These are phyloP conservation scores for Elegia similella DNA, from an alignment of 2,888 invertebrate genomes.

Conservation along the genomic window DNA sequence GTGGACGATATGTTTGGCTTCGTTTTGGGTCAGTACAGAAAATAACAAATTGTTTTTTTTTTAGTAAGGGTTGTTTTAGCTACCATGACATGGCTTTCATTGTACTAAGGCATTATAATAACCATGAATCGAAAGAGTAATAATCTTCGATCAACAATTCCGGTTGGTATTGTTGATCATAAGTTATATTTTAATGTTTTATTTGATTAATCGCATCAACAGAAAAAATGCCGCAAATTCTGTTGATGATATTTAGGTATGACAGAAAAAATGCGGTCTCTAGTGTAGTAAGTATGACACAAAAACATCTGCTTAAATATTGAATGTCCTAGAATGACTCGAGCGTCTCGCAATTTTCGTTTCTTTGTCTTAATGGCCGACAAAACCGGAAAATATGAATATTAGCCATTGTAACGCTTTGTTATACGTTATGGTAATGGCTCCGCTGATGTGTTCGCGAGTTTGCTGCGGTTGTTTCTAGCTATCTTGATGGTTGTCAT, in stretches of 20 bases:
- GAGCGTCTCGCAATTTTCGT: background rate
- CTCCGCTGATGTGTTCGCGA: conserved; percentile 2
- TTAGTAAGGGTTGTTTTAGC: too few relatives aligned
- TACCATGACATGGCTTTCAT: too few relatives aligned
- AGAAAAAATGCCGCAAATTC: too few relatives aligned
- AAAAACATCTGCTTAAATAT: conserved; percentile 16
- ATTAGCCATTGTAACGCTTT: conserved; percentile 10
- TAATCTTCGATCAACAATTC: too few relatives aligned
- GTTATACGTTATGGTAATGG: conserved; percentile 9
- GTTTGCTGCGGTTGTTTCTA: conserved; percentile 4
- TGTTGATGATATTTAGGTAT: too few relatives aligned
- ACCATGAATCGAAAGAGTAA: too few relatives aligned
- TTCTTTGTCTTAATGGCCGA: conserved; percentile 5
- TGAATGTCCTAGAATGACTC: conserved; percentile 10
- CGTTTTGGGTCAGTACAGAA: too few relatives aligned
- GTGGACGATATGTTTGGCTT: background rate
- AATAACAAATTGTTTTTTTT: too few relatives aligned
- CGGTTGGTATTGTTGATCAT: too few relatives aligned
- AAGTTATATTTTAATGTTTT: too few relatives aligned
- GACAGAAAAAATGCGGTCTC: background rate
- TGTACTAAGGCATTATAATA: too few relatives aligned
- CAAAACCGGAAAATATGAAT: background rate
- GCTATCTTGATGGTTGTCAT: conserved; percentile 1
- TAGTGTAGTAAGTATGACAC: background rate
- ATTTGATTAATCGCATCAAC: too few relatives aligned